Conservation (phyloP, 2,888 invertebrate genomes). For the Seira sanloemensis region DNA sequence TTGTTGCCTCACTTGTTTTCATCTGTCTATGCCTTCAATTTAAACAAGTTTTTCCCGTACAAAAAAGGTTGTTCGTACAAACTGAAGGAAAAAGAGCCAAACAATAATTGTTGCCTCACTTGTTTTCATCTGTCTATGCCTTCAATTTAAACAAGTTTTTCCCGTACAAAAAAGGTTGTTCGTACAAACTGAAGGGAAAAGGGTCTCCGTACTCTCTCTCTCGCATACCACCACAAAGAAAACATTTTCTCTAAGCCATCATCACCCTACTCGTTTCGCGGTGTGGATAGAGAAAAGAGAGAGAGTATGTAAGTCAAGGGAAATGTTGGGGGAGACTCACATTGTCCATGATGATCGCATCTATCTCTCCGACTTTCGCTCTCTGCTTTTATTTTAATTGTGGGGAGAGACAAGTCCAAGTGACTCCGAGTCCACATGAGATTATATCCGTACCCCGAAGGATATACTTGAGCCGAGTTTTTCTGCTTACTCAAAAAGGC, state of each 20-base stretch:
- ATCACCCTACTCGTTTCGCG: no score
- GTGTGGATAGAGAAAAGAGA: neutral
- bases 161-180: neutral
- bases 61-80: neutral
- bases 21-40: constrained; percentile 68
- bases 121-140: constrained; percentile 53
- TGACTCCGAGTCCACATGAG: neutral
- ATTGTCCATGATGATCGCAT: constrained; percentile 3
- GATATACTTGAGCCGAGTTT: no score
- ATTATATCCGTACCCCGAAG: neutral
- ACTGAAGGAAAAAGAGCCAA: constrained; percentile 37
- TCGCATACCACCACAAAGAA: neutral
- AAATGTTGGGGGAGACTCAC: neutral
- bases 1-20: constrained; percentile 71
- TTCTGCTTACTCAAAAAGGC: no score
- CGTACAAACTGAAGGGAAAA: neutral
- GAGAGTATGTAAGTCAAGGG: constrained; percentile 6
- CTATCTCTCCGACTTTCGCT: constrained; percentile 16
- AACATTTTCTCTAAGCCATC: neutral
- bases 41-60: no score
- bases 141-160: no score
- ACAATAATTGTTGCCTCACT: constrained; percentile 72
- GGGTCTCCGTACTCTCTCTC: neutral
- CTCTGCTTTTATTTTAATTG: constrained; percentile 18
- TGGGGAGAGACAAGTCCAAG: neutral